These are phyloP conservation scores for Folsomia candida DNA, from an alignment of 2,888 invertebrate genomes.

Conservation along the genomic window DNA sequence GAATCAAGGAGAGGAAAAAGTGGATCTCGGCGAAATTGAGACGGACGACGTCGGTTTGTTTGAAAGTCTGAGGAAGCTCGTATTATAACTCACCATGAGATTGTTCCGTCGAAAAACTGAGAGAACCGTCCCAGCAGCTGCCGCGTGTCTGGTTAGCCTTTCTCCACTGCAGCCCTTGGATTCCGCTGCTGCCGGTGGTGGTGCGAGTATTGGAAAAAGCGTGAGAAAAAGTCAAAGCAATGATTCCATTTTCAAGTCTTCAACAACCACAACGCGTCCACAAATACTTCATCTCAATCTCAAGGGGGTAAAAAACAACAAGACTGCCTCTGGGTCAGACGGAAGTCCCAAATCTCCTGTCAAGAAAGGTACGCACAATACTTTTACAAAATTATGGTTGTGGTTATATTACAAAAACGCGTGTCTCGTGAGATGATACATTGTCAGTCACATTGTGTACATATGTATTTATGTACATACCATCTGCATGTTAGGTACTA, in stretches of 20 bases:
- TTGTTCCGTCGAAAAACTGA: conserved; percentile 50
- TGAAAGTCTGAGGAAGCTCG: neutral
- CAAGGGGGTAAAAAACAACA: conserved; percentile 32
- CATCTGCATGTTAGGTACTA: too few relatives aligned
- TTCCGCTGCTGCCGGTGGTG: neutral
- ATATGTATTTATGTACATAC: too few relatives aligned
- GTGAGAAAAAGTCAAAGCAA: conserved; percentile 31
- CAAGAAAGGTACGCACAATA: conserved; percentile 45
- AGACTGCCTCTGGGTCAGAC: neutral
- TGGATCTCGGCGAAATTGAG: neutral
- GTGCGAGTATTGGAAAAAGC: neutral
- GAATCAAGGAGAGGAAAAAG: neutral
- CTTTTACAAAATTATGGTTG: neutral
- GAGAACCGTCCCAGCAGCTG: conserved; percentile 29
- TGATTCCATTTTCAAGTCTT: conserved; percentile 23
- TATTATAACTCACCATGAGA: conserved; percentile 32
- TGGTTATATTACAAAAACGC: too few relatives aligned
- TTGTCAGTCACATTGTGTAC: too few relatives aligned
- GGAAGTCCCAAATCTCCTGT: conserved; percentile 48
- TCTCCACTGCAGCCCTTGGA: conserved; percentile 37
- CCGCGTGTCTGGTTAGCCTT: conserved; percentile 47
- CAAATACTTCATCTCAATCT: conserved; percentile 34
- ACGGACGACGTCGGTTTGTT: neutral
- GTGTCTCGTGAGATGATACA: too few relatives aligned
- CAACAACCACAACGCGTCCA: conserved; percentile 17